Evolutionary conservation across 2,797 vertebrate species (phyloP).

Genomic region (Hypotaenidia philippensis): DNA sequence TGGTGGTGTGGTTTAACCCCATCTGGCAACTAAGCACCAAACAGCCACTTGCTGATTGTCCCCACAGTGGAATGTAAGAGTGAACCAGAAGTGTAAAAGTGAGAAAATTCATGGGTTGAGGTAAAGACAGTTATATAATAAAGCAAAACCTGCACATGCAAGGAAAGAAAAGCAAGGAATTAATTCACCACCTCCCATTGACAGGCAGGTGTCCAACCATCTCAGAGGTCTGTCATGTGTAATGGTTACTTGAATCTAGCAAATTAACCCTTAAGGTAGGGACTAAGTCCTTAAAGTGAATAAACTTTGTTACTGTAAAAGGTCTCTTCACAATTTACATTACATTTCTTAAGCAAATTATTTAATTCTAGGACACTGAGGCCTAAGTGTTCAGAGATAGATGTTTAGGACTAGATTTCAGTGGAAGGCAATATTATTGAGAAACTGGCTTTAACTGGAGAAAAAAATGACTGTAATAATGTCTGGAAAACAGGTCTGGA

Average conservation of each 20-base stretch:
- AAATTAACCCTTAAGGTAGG: neutral
- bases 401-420: neutral
- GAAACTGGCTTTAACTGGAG: neutral
- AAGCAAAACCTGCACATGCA: too few relatives aligned
- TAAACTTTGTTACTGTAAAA: neutral
- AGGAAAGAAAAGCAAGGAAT: too few relatives aligned
- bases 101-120: too few relatives aligned
- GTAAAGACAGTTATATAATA: too few relatives aligned
- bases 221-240: too few relatives aligned
- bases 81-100: too few relatives aligned
- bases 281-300: neutral
- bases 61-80: too few relatives aligned
- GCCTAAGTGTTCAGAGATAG: neutral
- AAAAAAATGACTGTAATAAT: neutral
- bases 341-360: neutral
- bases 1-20: too few relatives aligned
- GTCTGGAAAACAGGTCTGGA: conserved; percentile 4
- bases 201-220: too few relatives aligned
- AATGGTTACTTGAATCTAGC: neutral
- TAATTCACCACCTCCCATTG: too few relatives aligned
- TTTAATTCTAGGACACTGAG: conserved; percentile 12
- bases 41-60: too few relatives aligned
- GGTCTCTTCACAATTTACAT: neutral
- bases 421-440: neutral
- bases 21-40: too few relatives aligned